Evolutionary conservation across 2,797 vertebrate species (phyloP).

Genomic region (Gymnocypris eckloni): DNA sequence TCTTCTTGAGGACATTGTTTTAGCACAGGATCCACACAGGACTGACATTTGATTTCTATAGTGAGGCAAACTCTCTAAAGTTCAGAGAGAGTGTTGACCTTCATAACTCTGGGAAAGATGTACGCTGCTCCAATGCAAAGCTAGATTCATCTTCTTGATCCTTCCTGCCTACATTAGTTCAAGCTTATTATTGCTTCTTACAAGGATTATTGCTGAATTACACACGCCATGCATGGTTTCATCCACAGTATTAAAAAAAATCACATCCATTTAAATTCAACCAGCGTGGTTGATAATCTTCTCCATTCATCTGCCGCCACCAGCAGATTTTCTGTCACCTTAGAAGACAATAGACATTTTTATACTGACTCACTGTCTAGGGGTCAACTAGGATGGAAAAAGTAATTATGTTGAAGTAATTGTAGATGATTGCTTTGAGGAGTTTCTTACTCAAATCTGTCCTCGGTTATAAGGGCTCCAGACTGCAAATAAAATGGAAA

Average conservation of each 20-base stretch:
- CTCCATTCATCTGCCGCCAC: constrained; percentile 4
- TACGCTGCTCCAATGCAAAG: constrained; percentile 10
- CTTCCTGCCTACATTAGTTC: neutral
- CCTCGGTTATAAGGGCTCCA: neutral
- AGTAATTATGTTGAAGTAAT: constrained; percentile 28
- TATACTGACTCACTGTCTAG: constrained; percentile 20
- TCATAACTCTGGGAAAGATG: neutral
- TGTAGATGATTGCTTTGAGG: constrained; percentile 16
- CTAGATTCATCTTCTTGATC: neutral
- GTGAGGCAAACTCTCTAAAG: constrained; percentile 27
- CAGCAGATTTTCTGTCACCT: constrained; percentile 22
- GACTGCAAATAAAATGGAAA: neutral
- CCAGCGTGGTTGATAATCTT: neutral
- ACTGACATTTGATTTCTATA: constrained; percentile 29
- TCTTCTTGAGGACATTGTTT: constrained; percentile 6
- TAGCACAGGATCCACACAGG: neutral
- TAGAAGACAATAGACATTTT: constrained; percentile 1
- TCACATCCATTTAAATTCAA: constrained; percentile 15
- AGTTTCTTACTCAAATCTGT: constrained; percentile 6
- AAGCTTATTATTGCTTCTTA: constrained; percentile 8
- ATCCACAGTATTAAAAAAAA: neutral
- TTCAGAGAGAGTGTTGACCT: constrained; percentile 32
- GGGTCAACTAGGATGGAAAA: constrained; percentile 33
- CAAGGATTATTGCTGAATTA: constrained; percentile 13
- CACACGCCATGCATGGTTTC: constrained; percentile 8